A percentile compares a stretch with the other conserved stretches of the same genome.
These are phyloP conservation scores for Pantherophis alleghaniensis DNA, from an alignment of 2,797 vertebrate species.

Conservation along the genomic window DNA sequence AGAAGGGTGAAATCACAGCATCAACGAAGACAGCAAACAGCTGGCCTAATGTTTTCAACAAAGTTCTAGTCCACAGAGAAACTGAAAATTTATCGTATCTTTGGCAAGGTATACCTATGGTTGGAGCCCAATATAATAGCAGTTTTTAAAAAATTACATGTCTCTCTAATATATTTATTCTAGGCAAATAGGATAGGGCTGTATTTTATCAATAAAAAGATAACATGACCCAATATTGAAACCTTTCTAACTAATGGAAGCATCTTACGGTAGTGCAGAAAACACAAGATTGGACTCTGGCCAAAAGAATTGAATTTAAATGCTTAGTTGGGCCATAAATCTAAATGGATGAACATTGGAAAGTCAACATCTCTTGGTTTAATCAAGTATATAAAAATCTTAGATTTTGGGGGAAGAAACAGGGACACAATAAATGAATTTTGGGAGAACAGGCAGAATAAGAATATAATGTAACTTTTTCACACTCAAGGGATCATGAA, in stretches of 20 bases:
- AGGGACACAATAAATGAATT: not conserved
- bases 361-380: not conserved
- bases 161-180: not conserved
- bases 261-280: not conserved
- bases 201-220: not conserved
- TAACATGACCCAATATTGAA: not conserved
- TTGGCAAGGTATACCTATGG: not conserved
- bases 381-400: not conserved
- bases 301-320: not conserved
- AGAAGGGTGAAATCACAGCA: not conserved
- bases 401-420: not conserved
- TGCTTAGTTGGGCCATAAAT: not conserved
- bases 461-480: not conserved
- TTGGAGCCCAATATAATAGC: not conserved
- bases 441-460: not conserved
- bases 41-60: not conserved
- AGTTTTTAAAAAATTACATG: not conserved
- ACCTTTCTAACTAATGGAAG: not conserved
- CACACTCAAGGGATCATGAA: not conserved
- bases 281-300: not conserved
- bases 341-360: not conserved
- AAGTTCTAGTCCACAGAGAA: not conserved
- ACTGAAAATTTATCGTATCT: not conserved
- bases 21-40: not conserved
- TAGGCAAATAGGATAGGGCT: not conserved